phyloP scores from a whole-genome alignment of 2,888 invertebrate genomes.

The Gryllus longicercus region DNA sequence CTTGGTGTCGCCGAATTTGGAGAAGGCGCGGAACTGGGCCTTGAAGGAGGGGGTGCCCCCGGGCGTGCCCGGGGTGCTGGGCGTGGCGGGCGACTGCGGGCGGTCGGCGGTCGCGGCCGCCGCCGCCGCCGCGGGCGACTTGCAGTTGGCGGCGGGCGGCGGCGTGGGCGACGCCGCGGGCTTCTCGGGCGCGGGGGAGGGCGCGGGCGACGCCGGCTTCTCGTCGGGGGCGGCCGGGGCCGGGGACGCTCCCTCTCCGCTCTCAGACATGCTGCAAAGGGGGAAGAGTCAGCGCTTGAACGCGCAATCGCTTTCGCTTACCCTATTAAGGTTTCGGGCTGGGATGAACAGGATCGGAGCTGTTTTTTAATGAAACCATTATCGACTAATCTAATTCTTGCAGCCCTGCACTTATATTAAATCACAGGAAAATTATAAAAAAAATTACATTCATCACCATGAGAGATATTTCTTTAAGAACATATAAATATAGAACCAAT shows the following conservation, averaged over 20 bases:
- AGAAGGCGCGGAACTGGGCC: slow-evolving; percentile 74
- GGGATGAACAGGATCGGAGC: no score
- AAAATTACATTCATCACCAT: no score
- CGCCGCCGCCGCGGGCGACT: not conserved
- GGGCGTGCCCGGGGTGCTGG: slow-evolving; percentile 33
- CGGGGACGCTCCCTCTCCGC: slow-evolving; percentile 33
- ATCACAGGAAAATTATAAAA: no score
- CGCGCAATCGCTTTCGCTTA: no score
- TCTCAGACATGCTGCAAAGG: slow-evolving; percentile 28
- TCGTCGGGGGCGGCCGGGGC: slow-evolving; percentile 27
- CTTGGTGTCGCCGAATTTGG: slow-evolving; percentile 82
- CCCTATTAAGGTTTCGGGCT: no score
- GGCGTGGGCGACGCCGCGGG: not conserved
- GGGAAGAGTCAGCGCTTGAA: no score
- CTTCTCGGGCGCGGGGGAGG: not conserved
- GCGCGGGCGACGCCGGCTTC: slow-evolving; percentile 24
- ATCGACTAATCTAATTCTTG: no score
- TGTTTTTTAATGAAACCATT: no score
- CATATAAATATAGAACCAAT: no score
- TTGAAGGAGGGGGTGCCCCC: slow-evolving; percentile 48
- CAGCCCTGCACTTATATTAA: no score
- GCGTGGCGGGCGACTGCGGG: slow-evolving; percentile 23
- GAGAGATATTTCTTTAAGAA: no score
- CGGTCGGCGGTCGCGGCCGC: not conserved
- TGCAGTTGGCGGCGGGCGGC: not conserved